Conservation (phyloP, 2,797 vertebrate species). For the Pseudochaenichthys georgianus region DNA sequence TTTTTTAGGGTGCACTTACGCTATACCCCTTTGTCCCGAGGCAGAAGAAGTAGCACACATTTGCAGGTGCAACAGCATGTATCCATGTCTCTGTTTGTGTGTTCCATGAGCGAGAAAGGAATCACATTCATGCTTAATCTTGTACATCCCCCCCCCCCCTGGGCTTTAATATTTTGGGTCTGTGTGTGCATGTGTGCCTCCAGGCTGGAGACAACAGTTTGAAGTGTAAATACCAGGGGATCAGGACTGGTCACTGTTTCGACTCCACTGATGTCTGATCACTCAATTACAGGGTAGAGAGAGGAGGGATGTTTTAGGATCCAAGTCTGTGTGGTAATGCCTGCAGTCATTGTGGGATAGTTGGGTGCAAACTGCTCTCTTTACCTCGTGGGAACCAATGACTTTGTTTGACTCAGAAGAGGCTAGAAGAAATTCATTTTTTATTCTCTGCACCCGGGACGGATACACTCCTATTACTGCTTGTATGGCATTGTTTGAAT, state of each 20-base stretch:
- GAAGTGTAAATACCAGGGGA: slow-evolving; percentile 64
- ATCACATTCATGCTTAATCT: slow-evolving; percentile 80
- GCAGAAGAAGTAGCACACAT: slow-evolving; percentile 22
- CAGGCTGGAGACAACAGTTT: slow-evolving; percentile 58
- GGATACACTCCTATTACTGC: neutral
- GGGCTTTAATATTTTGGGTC: slow-evolving; percentile 18
- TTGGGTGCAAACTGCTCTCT: slow-evolving; percentile 2
- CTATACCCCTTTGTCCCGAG: neutral
- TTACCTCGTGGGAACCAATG: slow-evolving; percentile 17
- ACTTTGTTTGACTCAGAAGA: neutral
- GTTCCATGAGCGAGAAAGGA: slow-evolving; percentile 73
- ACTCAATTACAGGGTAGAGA: slow-evolving; percentile 66
- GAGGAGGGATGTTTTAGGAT: slow-evolving; percentile 31
- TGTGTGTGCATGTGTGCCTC: slow-evolving; percentile 41
- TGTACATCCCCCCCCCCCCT: slow-evolving; percentile 22
- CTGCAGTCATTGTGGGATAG: neutral
- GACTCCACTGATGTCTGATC: slow-evolving; percentile 59
- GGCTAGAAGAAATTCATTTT: neutral
- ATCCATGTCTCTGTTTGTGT: slow-evolving; percentile 47
- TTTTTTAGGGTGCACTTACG: neutral
- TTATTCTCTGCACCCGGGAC: neutral
- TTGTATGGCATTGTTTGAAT: neutral
- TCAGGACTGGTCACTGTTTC: slow-evolving; percentile 60
- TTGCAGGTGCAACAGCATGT: slow-evolving; percentile 55
- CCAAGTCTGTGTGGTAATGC: slow-evolving; percentile 25